phyloP scores from a whole-genome alignment of 1,140 invertebrate genomes.

The Dendroctonus valens region DNA sequence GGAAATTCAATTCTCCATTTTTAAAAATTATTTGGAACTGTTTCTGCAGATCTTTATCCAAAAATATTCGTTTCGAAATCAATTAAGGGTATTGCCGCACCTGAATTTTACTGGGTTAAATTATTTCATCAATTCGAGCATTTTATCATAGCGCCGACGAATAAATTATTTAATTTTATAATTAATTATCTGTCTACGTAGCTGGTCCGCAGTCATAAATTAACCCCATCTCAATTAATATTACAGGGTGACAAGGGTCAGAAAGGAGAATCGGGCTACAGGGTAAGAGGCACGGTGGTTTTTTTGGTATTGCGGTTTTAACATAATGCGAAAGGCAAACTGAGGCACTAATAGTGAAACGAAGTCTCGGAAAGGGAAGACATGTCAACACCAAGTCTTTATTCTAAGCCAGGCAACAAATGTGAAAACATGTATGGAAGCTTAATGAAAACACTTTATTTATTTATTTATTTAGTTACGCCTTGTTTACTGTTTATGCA shows the following conservation, averaged over 20 bases:
- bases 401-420: background rate
- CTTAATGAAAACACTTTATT: no score
- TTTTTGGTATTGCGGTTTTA: conserved; percentile 26
- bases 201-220: conserved; percentile 6
- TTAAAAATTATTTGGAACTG: background rate
- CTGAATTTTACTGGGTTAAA: background rate
- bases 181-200: conserved; percentile 6
- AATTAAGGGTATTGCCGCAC: background rate
- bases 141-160: background rate
- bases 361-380: conserved; percentile 18
- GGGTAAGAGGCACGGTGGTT: conserved; percentile 58
- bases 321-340: conserved; percentile 23
- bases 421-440: no score
- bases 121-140: background rate
- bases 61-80: background rate
- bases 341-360: conserved; percentile 19
- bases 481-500: no score
- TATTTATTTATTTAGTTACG: no score
- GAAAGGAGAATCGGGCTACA: conserved; percentile 65
- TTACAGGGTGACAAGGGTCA: conserved; percentile 68
- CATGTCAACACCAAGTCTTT: conserved; percentile 13
- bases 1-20: background rate
- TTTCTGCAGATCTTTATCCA: background rate
- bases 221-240: conserved; percentile 38
- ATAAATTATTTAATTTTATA: conserved; percentile 2